phyloP scores from a whole-genome alignment of 2,113 vertebrate species.

The Onychorhynchus coronatus region DNA sequence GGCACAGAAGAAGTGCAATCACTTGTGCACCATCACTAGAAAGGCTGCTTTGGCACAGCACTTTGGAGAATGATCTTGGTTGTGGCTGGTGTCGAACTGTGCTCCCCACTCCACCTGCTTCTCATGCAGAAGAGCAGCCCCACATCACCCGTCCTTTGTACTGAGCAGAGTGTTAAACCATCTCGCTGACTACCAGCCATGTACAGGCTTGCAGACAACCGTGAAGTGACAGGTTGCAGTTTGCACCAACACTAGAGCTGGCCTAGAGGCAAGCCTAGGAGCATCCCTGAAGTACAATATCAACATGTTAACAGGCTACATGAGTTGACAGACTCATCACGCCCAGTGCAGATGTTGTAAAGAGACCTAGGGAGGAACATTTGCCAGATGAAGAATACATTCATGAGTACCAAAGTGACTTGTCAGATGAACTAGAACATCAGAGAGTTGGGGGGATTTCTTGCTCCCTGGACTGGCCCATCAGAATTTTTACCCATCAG shows the following conservation, averaged over 20 bases:
- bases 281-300: background rate
- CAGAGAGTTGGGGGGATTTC: background rate
- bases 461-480: background rate
- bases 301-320: rapidly evolving
- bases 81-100: background rate
- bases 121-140: background rate
- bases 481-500: background rate
- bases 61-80: background rate
- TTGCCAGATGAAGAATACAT: background rate
- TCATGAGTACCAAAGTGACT: background rate
- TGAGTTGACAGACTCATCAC: background rate
- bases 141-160: rapidly evolving
- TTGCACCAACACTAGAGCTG: background rate
- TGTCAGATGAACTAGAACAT: background rate
- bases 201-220: background rate
- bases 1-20: background rate
- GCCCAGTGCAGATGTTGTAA: background rate
- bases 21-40: too few species aligned
- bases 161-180: background rate
- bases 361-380: background rate
- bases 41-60: background rate
- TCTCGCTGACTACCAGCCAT: background rate
- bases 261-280: background rate
- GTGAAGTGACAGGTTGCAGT: background rate
- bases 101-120: background rate